These are phyloP conservation scores for Cyprinodon tularosa DNA, from an alignment of 2,113 vertebrate species.

Conservation along the genomic window DNA sequence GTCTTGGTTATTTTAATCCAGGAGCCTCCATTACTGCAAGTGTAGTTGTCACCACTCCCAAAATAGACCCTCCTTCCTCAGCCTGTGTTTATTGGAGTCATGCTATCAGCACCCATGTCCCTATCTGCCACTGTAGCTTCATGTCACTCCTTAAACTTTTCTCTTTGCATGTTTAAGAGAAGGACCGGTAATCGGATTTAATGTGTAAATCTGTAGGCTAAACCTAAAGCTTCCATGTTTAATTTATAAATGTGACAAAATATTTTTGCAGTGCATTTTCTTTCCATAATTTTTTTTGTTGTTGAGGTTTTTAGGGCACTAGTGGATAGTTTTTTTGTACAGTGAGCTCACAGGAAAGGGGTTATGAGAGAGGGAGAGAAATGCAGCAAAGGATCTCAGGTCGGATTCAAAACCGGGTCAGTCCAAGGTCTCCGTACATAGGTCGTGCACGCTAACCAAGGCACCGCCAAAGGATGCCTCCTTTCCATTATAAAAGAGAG, in stretches of 20 bases:
- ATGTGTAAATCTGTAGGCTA: too few relatives aligned
- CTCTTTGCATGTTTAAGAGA: background rate
- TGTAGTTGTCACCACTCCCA: conserved; percentile 32
- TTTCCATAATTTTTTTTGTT: background rate
- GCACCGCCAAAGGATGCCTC: too few relatives aligned
- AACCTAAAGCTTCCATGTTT: background rate
- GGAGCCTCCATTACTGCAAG: conserved; percentile 29
- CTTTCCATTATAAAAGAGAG: too few relatives aligned
- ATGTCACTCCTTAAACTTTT: too few relatives aligned
- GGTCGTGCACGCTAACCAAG: too few relatives aligned
- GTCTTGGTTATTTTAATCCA: conserved; percentile 55
- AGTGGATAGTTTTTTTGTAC: too few relatives aligned
- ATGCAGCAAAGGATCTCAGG: too few relatives aligned
- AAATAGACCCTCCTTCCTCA: conserved; percentile 40
- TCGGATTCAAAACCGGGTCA: too few relatives aligned
- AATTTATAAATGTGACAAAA: background rate
- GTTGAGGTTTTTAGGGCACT: too few relatives aligned
- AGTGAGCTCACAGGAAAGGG: too few relatives aligned
- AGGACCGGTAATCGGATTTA: background rate
- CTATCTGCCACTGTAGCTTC: conserved; percentile 35
- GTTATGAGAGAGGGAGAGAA: too few relatives aligned
- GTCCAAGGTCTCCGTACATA: too few relatives aligned
- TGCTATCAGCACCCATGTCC: conserved; percentile 13
- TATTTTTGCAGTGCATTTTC: background rate
- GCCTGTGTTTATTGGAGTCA: conserved; percentile 27